Evolutionary conservation across 2,797 vertebrate species (phyloP).

Genomic region (Sebastiscus tertius): DNA sequence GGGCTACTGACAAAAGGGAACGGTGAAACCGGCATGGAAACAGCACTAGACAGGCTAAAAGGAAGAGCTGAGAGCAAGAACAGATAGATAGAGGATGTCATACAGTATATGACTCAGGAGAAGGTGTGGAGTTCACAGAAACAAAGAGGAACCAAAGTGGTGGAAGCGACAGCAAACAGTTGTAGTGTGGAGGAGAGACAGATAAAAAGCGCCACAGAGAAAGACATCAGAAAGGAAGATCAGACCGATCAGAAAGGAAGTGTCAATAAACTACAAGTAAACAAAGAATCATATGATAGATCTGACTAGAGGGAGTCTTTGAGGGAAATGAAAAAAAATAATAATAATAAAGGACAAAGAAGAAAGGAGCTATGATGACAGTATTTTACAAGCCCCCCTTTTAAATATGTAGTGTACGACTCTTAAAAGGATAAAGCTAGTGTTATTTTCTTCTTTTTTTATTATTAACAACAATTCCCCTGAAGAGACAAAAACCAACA

Average conservation of each 20-base stretch:
- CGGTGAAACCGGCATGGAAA: slow-evolving; percentile 15
- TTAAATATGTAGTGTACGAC: slow-evolving; percentile 40
- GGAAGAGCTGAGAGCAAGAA: slow-evolving; percentile 6
- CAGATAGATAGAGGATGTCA: slow-evolving; percentile 22
- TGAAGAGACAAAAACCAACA: slow-evolving; percentile 7
- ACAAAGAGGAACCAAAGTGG: slow-evolving; percentile 28
- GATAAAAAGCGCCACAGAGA: slow-evolving; percentile 2
- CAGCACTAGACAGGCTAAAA: slow-evolving; percentile 23
- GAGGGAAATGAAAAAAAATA: slow-evolving; percentile 15
- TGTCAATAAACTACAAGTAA: slow-evolving; percentile 23
- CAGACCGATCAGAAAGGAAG: slow-evolving; percentile 30
- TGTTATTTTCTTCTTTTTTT: slow-evolving; percentile 16
- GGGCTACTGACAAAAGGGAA: slow-evolving; percentile 51
- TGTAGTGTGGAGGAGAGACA: slow-evolving; percentile 8
- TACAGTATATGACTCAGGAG: slow-evolving; percentile 13
- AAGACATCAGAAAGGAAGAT: slow-evolving; percentile 25
- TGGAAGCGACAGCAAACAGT: slow-evolving; percentile 21
- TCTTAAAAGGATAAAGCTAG: neutral
- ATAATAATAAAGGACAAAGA: neutral
- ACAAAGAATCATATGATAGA: slow-evolving; percentile 36
- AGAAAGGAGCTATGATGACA: slow-evolving; percentile 10
- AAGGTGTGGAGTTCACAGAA: slow-evolving; percentile 25
- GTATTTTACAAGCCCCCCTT: slow-evolving; percentile 15
- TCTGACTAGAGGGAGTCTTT: slow-evolving; percentile 13
- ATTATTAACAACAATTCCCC: slow-evolving; percentile 28